Evolutionary conservation across 2,888 invertebrate species (phyloP), one percentile per base, ranked within the genome.

Genomic region (Teleogryllus oceanicus): DNA sequence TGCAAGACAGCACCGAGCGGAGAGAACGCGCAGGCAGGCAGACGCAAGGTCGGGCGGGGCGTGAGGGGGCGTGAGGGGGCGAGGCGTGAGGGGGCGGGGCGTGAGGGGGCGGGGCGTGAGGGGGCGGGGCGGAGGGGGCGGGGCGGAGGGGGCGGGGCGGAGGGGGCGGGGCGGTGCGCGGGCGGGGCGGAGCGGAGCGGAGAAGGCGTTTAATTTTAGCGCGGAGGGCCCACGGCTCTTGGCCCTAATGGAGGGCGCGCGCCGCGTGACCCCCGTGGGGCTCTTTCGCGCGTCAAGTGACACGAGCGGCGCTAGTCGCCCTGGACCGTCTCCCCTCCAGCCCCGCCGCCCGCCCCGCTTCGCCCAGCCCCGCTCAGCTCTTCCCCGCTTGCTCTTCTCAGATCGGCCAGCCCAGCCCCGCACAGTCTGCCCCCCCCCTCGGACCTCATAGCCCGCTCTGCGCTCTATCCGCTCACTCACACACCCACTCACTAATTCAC

Each of bases 221-320:
- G 62, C 62, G 62, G n/a, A 62, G 62, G 62, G 62, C 62, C 16
- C n/a, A 8, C 62, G 62, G 62, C 62, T 11, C 62, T 62, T n/a
- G 13, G 62, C 62, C 62, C n/a, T 62, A 62, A 62, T 62, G 62
- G 62, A 62, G 62, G 62, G 62, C 62, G n/a, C n/a, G n/a, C 62
- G 62, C 62, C 1, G 62, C 62, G 0, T 62, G 62, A 62, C 62
- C 62, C 62, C 62, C 16, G 16, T 13, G 62, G 16, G 62, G 62
- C 62, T 62, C 62, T 62, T 62, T 62, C 4, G 62, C 62, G 62
- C 62, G 62, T 62, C 62, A 62, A 13, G 62, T 18, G 62, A 62
- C 13, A 62, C 16, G 37, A 37, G 13, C 62, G n/a, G 8, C 62
- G 62, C 62, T 13, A 5, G 16, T 62, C 13, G n/a, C 62, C 16